Conservation (phyloP, 2,113 vertebrate genomes). For the Cinclus mexicanus region DNA sequence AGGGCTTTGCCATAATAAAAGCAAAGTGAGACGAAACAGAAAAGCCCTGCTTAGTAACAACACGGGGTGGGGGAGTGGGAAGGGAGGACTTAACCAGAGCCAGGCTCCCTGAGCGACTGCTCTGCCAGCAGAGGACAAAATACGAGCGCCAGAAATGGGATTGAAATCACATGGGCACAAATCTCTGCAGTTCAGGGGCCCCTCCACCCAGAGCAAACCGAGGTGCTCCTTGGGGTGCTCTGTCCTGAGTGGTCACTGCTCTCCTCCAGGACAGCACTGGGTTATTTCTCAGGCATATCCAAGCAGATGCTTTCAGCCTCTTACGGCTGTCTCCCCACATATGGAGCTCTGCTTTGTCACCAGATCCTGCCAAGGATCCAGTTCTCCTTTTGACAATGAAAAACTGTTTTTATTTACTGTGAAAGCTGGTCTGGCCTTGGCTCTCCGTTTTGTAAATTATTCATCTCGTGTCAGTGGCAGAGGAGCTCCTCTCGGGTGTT, state of each 20-base stretch:
- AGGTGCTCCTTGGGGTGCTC: not conserved
- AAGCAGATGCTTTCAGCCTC: conserved; percentile 14
- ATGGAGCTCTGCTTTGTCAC: conserved; percentile 40
- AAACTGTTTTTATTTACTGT: conserved; percentile 49
- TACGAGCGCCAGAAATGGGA: not conserved
- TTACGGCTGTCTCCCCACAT: not conserved
- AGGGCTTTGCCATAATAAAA: conserved; percentile 65
- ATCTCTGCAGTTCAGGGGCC: not conserved
- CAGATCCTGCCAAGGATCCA: conserved; percentile 33
- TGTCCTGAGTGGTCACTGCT: not conserved
- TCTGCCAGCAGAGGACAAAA: conserved; percentile 25
- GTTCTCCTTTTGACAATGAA: conserved; percentile 32
- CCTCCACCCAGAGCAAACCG: not conserved
- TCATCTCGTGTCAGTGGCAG: not conserved
- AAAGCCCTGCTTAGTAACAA: conserved; percentile 64
- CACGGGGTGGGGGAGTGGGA: conserved; percentile 18
- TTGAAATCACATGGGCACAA: not conserved
- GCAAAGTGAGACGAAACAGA: conserved; percentile 54
- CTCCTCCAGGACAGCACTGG: not conserved
- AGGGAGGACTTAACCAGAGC: conserved; percentile 45
- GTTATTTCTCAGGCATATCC: not conserved
- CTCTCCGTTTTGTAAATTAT: not conserved
- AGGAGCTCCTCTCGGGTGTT: not conserved
- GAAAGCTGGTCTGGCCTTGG: conserved; percentile 19
- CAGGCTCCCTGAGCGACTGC: conserved; percentile 11